These are phyloP conservation scores for Zaprionus africanus DNA, from an alignment of 1,140 invertebrate genomes.

Conservation along the genomic window DNA sequence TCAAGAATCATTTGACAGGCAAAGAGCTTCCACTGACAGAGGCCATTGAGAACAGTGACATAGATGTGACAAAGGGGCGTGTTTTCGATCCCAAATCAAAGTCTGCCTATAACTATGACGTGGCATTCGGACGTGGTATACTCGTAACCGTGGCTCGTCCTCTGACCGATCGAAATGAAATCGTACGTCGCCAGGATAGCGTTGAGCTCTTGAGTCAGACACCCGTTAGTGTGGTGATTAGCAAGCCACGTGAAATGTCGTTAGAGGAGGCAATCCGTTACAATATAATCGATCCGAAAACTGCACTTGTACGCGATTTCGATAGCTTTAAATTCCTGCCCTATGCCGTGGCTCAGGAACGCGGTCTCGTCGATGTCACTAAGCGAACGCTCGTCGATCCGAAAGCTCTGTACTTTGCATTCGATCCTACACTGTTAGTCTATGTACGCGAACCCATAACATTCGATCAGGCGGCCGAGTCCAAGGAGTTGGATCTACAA, in stretches of 20 bases:
- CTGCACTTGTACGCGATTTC: constrained; percentile 91
- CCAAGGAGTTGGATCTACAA: constrained; percentile 88
- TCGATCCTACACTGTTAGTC: constrained; percentile 90
- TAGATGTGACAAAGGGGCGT: constrained; percentile 90
- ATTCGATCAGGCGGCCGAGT: constrained; percentile 91
- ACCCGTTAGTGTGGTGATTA: constrained; percentile 84
- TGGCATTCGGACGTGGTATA: constrained; percentile 90
- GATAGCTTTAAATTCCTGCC: constrained; percentile 89
- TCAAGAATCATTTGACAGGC: constrained; percentile 91
- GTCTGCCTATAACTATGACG: constrained; percentile 89
- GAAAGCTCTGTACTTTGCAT: constrained; percentile 89
- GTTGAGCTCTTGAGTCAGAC: constrained; percentile 81
- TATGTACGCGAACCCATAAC: constrained; percentile 89
- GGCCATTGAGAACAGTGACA: constrained; percentile 92
- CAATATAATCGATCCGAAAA: constrained; percentile 90
- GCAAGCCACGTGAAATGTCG: constrained; percentile 88
- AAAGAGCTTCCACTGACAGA: constrained; percentile 89
- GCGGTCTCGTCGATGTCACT: constrained; percentile 89
- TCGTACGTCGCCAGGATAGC: constrained; percentile 85
- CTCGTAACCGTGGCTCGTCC: constrained; percentile 90
- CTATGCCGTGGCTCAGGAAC: constrained; percentile 89
- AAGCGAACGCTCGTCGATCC: constrained; percentile 86
- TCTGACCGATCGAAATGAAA: constrained; percentile 86
- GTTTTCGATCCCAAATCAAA: constrained; percentile 92
- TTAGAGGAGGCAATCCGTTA: constrained; percentile 91